These are phyloP conservation scores for Radopholus similis DNA, from an alignment of 1,140 invertebrate genomes.

Conservation along the genomic window DNA sequence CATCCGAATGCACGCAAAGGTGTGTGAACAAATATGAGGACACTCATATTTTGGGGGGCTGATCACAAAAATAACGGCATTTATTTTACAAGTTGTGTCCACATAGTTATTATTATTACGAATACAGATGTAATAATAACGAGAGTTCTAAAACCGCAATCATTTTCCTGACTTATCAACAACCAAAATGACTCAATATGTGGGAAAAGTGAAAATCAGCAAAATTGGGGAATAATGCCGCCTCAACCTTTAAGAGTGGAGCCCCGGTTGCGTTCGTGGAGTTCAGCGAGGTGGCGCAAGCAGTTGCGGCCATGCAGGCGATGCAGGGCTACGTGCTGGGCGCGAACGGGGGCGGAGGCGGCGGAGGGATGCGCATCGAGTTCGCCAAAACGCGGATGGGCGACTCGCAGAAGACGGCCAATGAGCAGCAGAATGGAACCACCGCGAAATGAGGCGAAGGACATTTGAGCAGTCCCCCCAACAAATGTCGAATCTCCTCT, in stretches of 20 bases:
- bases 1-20: constrained; percentile 91
- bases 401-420: too few relatives aligned
- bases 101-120: too few relatives aligned
- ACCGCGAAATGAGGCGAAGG: background rate
- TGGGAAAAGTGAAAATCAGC: background rate
- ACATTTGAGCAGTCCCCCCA: too few relatives aligned
- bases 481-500: too few relatives aligned
- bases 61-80: too few relatives aligned
- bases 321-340: constrained; percentile 75
- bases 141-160: too few relatives aligned
- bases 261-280: constrained; percentile 92
- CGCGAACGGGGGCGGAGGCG: constrained; percentile 86
- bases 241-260: constrained; percentile 63
- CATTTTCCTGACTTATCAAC: too few relatives aligned
- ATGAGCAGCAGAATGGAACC: background rate
- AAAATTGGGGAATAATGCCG: background rate
- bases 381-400: constrained; percentile 96
- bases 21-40: background rate
- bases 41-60: background rate
- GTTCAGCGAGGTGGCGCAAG: constrained; percentile 82
- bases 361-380: constrained; percentile 86
- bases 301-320: constrained; percentile 80
- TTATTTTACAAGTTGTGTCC: too few relatives aligned
- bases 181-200: too few relatives aligned
- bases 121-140: too few relatives aligned